Evolutionary conservation across 1,140 invertebrate genomes (phyloP), one percentile per base, ranked within the genome.

Genomic region (Sycophaga agraensis): DNA sequence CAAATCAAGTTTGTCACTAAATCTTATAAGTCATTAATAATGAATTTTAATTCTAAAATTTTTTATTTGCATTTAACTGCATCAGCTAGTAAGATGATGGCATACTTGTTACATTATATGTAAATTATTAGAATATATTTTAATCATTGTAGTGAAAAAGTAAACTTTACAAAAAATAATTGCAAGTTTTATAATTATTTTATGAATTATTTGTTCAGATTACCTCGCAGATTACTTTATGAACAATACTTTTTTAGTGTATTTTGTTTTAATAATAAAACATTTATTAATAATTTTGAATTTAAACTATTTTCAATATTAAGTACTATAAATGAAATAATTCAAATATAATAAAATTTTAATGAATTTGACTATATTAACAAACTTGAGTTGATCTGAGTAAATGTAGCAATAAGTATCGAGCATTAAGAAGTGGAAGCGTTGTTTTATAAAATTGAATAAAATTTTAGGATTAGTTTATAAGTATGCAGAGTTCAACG

Each of bases 371-470:
- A n/a, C n/a, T n/a, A n/a, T n/a, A n/a, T n/a, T n/a, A n/a, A n/a
- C n/a, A n/a, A n/a, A n/a, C n/a, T n/a, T n/a, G n/a, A n/a, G n/a
- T n/a, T n/a, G n/a, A n/a, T n/a, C n/a, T n/a, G n/a, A n/a, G n/a
- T n/a, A n/a, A n/a, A n/a, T n/a, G n/a, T n/a, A n/a, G n/a, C n/a
- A n/a, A 74, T 95, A 87, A 8, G 98, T 96, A 83, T 98, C 98
- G 0, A 99, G 82, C 74, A 91, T 89, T 80, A 99, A 98, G 81
- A 99, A 99, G 79, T 98, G 99, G 78, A 99, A 99, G 82, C 98
- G 99, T 79, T 99, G 97, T 99, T 81, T 99, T 99, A 74, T 99
- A 99, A 83, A 99, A 99, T 69, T 92, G 90, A 19, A n/a, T n/a
- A n/a, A n/a, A n/a, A n/a, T n/a, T n/a, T n/a, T n/a, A n/a, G n/a